Percentiles rank a stretch among this genome's conserved stretches.
These are phyloP conservation scores for Caenorhabditis japonica DNA, from an alignment of 2,888 invertebrate genomes.

Conservation along the genomic window DNA sequence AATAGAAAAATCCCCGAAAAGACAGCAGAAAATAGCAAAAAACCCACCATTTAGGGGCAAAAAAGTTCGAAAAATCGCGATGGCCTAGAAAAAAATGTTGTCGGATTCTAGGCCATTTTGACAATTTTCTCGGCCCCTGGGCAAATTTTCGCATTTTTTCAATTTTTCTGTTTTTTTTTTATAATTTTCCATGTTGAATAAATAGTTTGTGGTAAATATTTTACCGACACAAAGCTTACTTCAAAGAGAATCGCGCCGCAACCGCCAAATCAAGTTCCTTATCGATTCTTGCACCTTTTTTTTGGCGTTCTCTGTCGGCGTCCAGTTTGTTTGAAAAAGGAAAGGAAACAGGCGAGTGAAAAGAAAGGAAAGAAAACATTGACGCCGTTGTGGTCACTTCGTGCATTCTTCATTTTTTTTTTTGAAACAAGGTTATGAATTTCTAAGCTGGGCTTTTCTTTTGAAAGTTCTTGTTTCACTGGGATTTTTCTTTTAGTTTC, in stretches of 20 bases:
- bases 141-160: constrained; percentile 14
- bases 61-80: constrained; percentile 1
- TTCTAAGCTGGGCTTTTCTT: too few relatives aligned
- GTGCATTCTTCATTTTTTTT: too few relatives aligned
- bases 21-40: background rate
- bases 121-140: constrained; percentile 1
- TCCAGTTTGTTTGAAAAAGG: constrained; percentile 8
- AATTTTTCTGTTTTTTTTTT: background rate
- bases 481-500: too few relatives aligned
- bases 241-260: constrained; percentile 24
- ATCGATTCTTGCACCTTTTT: constrained; percentile 40
- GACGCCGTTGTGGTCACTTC: too few relatives aligned
- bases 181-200: background rate
- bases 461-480: too few relatives aligned
- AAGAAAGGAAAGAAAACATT: too few relatives aligned
- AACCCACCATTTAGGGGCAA: background rate
- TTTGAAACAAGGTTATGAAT: too few relatives aligned
- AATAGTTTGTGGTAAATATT: too few relatives aligned
- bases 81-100: background rate
- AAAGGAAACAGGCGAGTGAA: too few relatives aligned
- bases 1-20: background rate
- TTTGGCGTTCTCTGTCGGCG: background rate
- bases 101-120: constrained; percentile 24
- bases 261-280: constrained; percentile 20
- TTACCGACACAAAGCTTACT: constrained; percentile 8